Base-by-base conservation (phyloP, 2,888 invertebrate species). In the Elysia crispata region DNA sequence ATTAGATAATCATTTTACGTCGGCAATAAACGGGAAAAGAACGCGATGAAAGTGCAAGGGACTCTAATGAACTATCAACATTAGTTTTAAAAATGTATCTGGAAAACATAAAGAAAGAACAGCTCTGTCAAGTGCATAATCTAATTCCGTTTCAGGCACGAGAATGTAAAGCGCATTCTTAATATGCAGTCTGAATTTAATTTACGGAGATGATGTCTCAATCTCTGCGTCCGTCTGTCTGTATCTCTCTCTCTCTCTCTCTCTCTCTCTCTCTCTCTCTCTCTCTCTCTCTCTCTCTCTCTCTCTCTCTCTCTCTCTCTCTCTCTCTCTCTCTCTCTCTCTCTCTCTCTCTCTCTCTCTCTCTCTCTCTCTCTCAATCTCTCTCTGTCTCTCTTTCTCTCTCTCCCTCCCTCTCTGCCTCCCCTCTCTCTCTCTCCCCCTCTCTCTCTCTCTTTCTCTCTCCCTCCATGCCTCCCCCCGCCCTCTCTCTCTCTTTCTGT, bases 401-500 rank as follows among this genome's bases (percentile, higher is more conserved):
- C 30, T 67, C 67, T 67, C 67, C 23, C 67, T 67, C 67, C 8
- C 67, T 67, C 67, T 67, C 67, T 67, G 6, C 23, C 67, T 67
- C n/a, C 67, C 23, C 67, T 67, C 67, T 67, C 67, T 30, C 67
- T 67, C 67, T 67, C 15, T 67, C 67, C 23, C 67, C 23, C 67
- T 67, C 30, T 67, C 67, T n/a, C n/a, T n/a, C n/a, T n/a, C 54
- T 54, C 54, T 18, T 18, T 54, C 18, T 18, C 18, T 18, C 18
- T 18, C n/a, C n/a, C n/a, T n/a, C n/a, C n/a, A n/a, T n/a, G n/a
- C n/a, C n/a, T n/a, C n/a, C n/a, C n/a, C 6, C 13, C 15, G 3
- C 5, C 6, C 25, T 8, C 5, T 25, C 25, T 25, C 5, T 25
- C 3, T 25, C 13, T 60, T 25, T 60, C 60, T 60, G 6, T 60